phyloP scores from a whole-genome alignment of 2,888 invertebrate species.

The Leptinotarsa tumamoca region DNA sequence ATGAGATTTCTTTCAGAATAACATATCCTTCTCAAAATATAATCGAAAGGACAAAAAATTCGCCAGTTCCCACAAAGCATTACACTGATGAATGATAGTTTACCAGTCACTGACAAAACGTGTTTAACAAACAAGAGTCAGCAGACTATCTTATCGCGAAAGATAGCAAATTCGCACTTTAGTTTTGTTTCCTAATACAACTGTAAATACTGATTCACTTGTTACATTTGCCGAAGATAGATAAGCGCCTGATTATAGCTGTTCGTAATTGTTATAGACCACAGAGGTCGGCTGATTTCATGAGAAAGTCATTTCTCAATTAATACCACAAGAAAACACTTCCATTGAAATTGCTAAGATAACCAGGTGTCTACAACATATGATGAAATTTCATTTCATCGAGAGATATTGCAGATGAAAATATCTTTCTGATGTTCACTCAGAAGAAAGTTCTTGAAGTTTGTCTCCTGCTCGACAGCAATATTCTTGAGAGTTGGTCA shows the following conservation, averaged over 20 bases:
- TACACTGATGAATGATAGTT: neutral
- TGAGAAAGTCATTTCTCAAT: too few relatives aligned
- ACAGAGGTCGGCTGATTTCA: too few relatives aligned
- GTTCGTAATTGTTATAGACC: neutral
- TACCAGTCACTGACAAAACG: constrained; percentile 22
- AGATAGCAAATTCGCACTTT: constrained; percentile 19
- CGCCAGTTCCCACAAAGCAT: neutral
- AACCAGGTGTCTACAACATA: too few relatives aligned
- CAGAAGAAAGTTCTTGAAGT: neutral
- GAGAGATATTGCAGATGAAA: too few relatives aligned
- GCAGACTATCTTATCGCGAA: constrained; percentile 25
- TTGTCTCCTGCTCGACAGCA: neutral
- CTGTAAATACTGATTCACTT: constrained; percentile 6
- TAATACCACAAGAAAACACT: neutral
- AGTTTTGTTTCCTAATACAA: constrained; percentile 10
- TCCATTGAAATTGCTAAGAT: neutral
- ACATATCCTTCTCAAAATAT: neutral
- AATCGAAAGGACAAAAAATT: neutral
- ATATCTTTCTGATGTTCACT: neutral
- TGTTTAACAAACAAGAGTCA: constrained; percentile 21
- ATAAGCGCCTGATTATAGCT: constrained; percentile 5
- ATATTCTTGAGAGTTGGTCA: neutral
- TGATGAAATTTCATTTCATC: too few relatives aligned
- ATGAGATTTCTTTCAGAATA: neutral
- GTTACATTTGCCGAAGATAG: constrained; percentile 6